Percentiles rank a stretch among this genome's conserved stretches.
Conservation (phyloP, 1,140 invertebrate genomes). For the Hetaerina americana region DNA sequence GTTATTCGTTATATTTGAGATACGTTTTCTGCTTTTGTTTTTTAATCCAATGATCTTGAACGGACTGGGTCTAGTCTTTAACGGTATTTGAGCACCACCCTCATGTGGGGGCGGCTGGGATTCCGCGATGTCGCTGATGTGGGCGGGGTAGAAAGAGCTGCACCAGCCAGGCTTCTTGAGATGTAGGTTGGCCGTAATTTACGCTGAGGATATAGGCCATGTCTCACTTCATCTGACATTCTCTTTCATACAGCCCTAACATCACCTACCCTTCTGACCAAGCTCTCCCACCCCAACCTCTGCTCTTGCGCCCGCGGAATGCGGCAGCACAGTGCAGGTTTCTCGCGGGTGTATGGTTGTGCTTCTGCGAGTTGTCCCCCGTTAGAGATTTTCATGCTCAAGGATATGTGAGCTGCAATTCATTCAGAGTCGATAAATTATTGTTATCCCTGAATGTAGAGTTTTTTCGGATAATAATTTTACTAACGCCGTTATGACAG, state of each 20-base stretch:
- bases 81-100: not conserved
- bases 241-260: not conserved
- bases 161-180: not conserved
- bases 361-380: not conserved
- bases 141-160: not conserved
- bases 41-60: too few relatives aligned
- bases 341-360: not conserved
- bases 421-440: too few relatives aligned
- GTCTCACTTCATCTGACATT: not conserved
- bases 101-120: not conserved
- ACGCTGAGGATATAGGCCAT: not conserved
- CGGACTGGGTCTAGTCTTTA: too few relatives aligned
- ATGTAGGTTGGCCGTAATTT: not conserved
- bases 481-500: too few relatives aligned
- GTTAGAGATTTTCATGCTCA: not conserved
- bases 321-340: not conserved
- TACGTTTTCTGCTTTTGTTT: too few relatives aligned
- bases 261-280: not conserved
- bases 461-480: too few relatives aligned
- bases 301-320: not conserved
- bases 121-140: not conserved
- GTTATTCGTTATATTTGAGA: too few relatives aligned
- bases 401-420: too few relatives aligned
- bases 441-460: too few relatives aligned
- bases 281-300: not conserved